Percentiles rank a stretch among this genome's conserved stretches.
phyloP scores from a whole-genome alignment of 2,113 vertebrate genomes.

The Narcine bancroftii region DNA sequence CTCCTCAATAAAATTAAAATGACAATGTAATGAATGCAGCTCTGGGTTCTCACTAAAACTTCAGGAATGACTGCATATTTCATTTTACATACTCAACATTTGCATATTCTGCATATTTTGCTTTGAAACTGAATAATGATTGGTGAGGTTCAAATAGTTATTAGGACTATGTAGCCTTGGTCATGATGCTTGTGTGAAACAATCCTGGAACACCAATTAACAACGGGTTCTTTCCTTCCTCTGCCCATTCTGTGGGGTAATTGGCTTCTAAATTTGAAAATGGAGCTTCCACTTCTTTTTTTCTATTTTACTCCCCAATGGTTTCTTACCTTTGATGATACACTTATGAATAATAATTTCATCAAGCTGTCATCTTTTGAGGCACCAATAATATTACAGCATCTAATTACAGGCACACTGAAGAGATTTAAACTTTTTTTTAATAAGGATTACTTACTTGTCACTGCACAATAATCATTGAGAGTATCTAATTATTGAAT shows the following conservation, averaged over 20 bases:
- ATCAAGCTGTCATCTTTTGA: neutral
- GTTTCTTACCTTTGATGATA: neutral
- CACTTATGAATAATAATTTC: neutral
- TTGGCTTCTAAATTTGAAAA: neutral
- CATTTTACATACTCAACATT: too few species aligned
- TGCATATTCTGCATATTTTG: neutral
- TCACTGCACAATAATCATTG: neutral
- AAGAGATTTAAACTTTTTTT: neutral
- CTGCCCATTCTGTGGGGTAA: neutral
- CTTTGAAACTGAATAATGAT: neutral
- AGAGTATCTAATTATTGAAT: neutral
- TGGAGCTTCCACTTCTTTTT: too few species aligned
- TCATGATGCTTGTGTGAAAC: neutral
- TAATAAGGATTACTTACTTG: neutral
- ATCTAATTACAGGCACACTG: neutral
- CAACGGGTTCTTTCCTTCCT: neutral
- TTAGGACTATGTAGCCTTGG: neutral
- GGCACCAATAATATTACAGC: neutral
- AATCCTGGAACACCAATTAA: neutral
- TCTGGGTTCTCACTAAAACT: neutral
- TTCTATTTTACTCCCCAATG: neutral
- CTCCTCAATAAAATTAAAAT: neutral
- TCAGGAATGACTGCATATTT: neutral
- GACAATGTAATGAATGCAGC: neutral
- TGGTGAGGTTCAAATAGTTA: neutral